A percentile compares a stretch with the other conserved stretches of the same genome.
phyloP scores from a whole-genome alignment of 1,140 invertebrate species.

The Orussus abietinus region DNA sequence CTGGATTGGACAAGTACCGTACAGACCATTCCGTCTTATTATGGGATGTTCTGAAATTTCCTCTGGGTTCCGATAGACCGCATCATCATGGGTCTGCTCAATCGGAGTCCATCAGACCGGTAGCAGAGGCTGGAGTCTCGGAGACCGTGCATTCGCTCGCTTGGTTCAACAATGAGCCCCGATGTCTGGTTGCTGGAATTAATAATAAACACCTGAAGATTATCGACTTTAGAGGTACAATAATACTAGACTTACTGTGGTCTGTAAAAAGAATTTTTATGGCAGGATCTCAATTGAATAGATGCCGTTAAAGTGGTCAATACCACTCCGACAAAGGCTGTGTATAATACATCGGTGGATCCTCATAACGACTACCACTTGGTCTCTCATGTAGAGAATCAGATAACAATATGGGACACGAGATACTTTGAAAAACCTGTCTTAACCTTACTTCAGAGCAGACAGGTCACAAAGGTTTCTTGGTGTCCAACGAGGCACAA shows the following conservation, averaged over 20 bases:
- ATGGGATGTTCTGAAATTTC: slow-evolving; percentile 70
- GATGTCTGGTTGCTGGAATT: slow-evolving; percentile 78
- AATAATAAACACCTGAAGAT: slow-evolving; percentile 86
- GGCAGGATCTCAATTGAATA: slow-evolving; percentile 36
- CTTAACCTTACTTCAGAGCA: slow-evolving; percentile 65
- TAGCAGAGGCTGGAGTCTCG: slow-evolving; percentile 68
- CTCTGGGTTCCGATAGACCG: slow-evolving; percentile 39
- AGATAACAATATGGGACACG: slow-evolving; percentile 83
- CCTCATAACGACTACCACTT: slow-evolving; percentile 72
- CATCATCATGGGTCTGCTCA: slow-evolving; percentile 38
- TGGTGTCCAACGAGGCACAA: slow-evolving; percentile 90
- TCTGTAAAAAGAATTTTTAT: slow-evolving; percentile 12
- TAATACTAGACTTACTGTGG: slow-evolving; percentile 8
- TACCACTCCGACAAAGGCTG: slow-evolving; percentile 75
- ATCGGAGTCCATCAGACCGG: slow-evolving; percentile 52
- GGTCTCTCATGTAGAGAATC: slow-evolving; percentile 78
- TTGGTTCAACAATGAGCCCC: slow-evolving; percentile 75
- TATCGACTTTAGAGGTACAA: slow-evolving; percentile 86
- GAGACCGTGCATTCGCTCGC: slow-evolving; percentile 81
- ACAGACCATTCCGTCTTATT: slow-evolving; percentile 76
- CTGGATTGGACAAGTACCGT: slow-evolving; percentile 81
- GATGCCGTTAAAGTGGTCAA: slow-evolving; percentile 70
- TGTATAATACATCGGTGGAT: slow-evolving; percentile 77
- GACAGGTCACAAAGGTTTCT: slow-evolving; percentile 69
- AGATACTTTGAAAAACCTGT: slow-evolving; percentile 83